A percentile compares a stretch with the other conserved stretches of the same genome.
These are phyloP conservation scores for Heliangelus exortis DNA, from an alignment of 2,797 vertebrate genomes.

Conservation along the genomic window DNA sequence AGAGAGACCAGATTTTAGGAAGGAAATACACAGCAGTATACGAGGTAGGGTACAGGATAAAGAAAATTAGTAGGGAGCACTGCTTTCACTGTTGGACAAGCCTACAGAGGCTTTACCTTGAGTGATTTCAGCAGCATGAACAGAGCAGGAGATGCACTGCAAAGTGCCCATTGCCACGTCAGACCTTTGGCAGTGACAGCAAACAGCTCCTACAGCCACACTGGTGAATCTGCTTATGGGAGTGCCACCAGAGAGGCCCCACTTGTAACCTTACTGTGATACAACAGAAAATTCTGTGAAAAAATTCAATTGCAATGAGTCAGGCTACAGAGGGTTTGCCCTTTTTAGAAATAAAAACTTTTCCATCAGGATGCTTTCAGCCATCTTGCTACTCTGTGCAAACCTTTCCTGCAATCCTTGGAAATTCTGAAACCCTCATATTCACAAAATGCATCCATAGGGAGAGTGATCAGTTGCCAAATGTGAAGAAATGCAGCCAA, in stretches of 20 bases:
- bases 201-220: rapidly evolving
- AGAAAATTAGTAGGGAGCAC: neutral
- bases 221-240: neutral
- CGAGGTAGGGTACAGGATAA: neutral
- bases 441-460: neutral
- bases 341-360: neutral
- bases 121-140: neutral
- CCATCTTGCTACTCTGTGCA: neutral
- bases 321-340: neutral
- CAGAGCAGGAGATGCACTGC: neutral
- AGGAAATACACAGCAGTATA: neutral
- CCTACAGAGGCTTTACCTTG: neutral
- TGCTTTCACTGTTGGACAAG: neutral
- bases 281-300: neutral
- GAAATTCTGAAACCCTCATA: neutral
- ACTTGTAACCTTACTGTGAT: neutral
- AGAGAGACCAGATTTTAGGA: neutral
- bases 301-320: neutral
- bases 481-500: neutral
- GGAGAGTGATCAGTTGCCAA: neutral
- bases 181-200: neutral
- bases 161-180: neutral
- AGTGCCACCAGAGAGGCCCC: neutral
- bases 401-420: neutral
- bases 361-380: neutral